These are phyloP conservation scores for Fulmarus glacialis DNA, from an alignment of 2,113 vertebrate species.

Conservation along the genomic window DNA sequence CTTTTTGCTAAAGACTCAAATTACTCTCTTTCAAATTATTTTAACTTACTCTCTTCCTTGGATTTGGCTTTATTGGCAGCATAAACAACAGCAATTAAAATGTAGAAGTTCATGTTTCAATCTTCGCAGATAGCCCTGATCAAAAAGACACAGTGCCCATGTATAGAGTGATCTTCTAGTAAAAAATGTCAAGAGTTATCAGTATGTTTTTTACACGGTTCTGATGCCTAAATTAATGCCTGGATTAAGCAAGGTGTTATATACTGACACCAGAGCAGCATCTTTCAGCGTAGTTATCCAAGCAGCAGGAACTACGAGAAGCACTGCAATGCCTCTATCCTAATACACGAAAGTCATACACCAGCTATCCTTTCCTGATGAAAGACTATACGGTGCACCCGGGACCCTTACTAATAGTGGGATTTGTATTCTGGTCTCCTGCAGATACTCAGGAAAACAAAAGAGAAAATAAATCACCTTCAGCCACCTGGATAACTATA, in stretches of 20 bases:
- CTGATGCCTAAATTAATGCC: not conserved
- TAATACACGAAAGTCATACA: not conserved
- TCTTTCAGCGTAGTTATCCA: not conserved
- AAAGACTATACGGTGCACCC: not conserved
- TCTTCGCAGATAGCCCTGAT: not conserved
- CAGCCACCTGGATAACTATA: not conserved
- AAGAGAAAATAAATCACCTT: not conserved
- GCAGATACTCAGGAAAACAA: not conserved
- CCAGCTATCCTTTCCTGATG: not conserved
- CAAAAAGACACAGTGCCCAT: not conserved
- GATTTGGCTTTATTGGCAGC: not conserved
- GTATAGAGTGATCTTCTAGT: not conserved
- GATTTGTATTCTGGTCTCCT: not conserved
- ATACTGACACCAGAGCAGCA: not conserved
- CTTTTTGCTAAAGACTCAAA: not conserved
- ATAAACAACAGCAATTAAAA: not conserved
- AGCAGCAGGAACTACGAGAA: not conserved
- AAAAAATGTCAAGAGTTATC: not conserved
- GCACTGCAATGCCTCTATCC: not conserved
- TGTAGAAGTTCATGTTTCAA: not conserved
- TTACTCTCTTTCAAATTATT: not conserved
- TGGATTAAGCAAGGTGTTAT: not conserved
- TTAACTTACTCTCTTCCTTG: not conserved
- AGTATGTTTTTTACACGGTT: not conserved
- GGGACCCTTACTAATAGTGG: not conserved